Evolutionary conservation across 2,113 vertebrate species (phyloP), one percentile per base, ranked within the genome.

Genomic region (Cynocephalus volans): DNA sequence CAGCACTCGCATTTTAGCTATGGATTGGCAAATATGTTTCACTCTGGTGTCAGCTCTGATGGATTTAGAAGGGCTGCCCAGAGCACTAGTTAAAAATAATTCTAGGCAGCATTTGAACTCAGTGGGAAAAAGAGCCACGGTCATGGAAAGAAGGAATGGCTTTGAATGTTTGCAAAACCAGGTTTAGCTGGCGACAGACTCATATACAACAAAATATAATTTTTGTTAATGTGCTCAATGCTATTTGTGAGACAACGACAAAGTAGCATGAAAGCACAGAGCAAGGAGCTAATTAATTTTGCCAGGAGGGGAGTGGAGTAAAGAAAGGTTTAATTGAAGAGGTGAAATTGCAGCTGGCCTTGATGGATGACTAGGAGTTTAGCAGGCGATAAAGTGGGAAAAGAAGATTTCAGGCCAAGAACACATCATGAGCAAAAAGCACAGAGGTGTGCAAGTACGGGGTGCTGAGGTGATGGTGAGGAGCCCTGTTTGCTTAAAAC

Each of bases 101-200:
- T 90, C 24, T 8, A 82, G 36, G 58, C 26, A 79, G 64, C 24
- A 23, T 77, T 87, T 64, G 64, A 83, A 73, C 69, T 88, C 81
- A 73, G 26, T 41, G 33, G 82, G 60, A 31, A 28, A 65, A 60
- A 75, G 64, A 94, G 36, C 19, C 65, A 13, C 8, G 48, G 13
- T 7, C 14, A 19, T 80, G 72, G 89, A 54, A 64, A 64, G 21
- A 93, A 64, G 15, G 36, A 92, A 89, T 52, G 28, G 31, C 72
- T 96, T 84, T 64, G 36, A 96, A 70, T 24, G 21, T 64, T 65
- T 85, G 94, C 64, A 64, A 54, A 88, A 23, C 64, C 26, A 79
- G 14, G 70, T 70, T 54, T 90, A 69, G 24, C 33, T 64, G 21
- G 73, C 17, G 17, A 81, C 19, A 28, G 54, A 95, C 48, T 64